These are phyloP conservation scores for Mixornis gularis DNA, from an alignment of 2,113 vertebrate genomes.

Conservation along the genomic window DNA sequence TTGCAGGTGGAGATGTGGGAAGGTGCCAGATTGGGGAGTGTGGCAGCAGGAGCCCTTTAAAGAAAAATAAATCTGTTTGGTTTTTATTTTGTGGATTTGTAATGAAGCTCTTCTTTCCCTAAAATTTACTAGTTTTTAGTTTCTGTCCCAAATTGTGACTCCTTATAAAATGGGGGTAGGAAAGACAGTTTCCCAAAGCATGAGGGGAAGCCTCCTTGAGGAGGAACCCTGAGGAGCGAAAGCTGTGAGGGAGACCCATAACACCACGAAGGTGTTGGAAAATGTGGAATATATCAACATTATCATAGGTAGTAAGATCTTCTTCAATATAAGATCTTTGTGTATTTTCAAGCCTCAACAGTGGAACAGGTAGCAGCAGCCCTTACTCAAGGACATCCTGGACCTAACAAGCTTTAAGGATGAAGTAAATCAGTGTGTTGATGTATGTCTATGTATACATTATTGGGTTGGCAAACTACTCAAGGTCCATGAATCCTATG, in stretches of 20 bases:
- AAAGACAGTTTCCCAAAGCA: neutral
- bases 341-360: neutral
- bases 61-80: accelerated
- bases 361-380: neutral
- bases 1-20: neutral
- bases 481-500: no score
- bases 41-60: neutral
- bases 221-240: neutral
- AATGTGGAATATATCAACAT: neutral
- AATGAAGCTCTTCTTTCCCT: neutral
- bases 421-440: neutral
- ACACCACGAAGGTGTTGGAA: accelerated
- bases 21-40: accelerated
- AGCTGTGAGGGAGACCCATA: neutral
- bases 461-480: neutral
- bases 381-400: neutral
- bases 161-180: neutral
- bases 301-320: neutral
- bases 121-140: neutral
- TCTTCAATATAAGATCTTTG: neutral
- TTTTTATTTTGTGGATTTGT: neutral
- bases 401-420: neutral
- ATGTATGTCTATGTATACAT: no score
- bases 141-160: neutral
- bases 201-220: neutral